A percentile compares a stretch with the other conserved stretches of the same genome.
phyloP scores from a whole-genome alignment of 1,140 invertebrate genomes.

The Cydia splendana region DNA sequence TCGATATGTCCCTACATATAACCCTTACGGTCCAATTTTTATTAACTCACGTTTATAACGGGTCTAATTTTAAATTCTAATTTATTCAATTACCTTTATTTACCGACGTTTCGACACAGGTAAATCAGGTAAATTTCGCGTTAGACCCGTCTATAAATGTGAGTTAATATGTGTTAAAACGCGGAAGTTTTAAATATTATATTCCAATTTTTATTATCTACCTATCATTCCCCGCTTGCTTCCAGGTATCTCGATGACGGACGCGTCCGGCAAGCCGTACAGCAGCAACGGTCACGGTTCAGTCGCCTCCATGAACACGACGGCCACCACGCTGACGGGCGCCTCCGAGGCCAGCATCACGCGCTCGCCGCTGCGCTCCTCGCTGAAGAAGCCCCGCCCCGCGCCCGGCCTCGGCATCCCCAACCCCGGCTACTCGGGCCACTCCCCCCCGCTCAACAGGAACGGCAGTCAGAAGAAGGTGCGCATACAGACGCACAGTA shows the following conservation, averaged over 20 bases:
- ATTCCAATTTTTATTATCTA: too few species aligned
- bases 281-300: slow-evolving; percentile 87
- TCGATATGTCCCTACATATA: too few species aligned
- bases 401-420: slow-evolving; percentile 87
- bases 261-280: slow-evolving; percentile 90
- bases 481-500: slow-evolving; percentile 92
- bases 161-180: too few species aligned
- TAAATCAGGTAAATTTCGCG: too few species aligned
- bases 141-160: too few species aligned
- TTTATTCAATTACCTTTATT: too few species aligned
- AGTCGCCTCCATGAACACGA: slow-evolving; percentile 87
- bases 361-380: slow-evolving; percentile 88
- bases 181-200: too few species aligned
- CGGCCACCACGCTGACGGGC: slow-evolving; percentile 84
- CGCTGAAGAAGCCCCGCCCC: slow-evolving; percentile 89
- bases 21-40: too few species aligned
- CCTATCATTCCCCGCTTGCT: too few species aligned
- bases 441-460: slow-evolving; percentile 88
- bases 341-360: slow-evolving; percentile 77
- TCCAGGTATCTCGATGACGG: slow-evolving; percentile 88
- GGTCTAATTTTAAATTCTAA: too few species aligned
- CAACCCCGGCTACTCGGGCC: slow-evolving; percentile 90
- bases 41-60: too few species aligned
- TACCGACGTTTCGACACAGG: too few species aligned
- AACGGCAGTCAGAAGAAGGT: slow-evolving; percentile 94